phyloP scores from a whole-genome alignment of 1,140 invertebrate species.

The Brachionus koreanus region DNA sequence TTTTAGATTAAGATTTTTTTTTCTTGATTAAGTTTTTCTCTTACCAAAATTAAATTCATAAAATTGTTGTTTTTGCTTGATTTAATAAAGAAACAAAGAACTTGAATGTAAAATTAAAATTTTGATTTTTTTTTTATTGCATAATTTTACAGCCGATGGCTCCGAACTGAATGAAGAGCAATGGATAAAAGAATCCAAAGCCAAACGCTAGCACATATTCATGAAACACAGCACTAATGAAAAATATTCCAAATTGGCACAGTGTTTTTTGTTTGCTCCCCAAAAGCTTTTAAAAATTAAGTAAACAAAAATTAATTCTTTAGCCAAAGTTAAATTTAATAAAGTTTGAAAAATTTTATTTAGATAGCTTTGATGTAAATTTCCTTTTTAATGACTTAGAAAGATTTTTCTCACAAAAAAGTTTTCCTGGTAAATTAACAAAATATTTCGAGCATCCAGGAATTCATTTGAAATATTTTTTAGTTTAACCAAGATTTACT shows the following conservation, averaged over 20 bases:
- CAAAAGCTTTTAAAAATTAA: constrained; percentile 46
- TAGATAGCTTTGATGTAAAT: no score
- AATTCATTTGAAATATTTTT: no score
- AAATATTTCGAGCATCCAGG: no score
- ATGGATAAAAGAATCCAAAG: constrained; percentile 79
- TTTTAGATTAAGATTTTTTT: constrained; percentile 59
- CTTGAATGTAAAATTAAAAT: not conserved
- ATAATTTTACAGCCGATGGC: constrained; percentile 57
- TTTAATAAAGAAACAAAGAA: constrained; percentile 33
- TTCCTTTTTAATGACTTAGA: no score
- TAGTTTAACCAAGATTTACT: constrained; percentile 46
- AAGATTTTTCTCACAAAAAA: no score
- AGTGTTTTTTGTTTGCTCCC: constrained; percentile 47
- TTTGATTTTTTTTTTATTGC: not conserved
- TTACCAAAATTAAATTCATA: constrained; percentile 16
- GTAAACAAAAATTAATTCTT: not conserved
- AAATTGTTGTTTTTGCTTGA: constrained; percentile 28
- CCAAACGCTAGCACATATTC: constrained; percentile 76
- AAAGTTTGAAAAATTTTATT: not conserved
- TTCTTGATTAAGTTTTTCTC: not conserved
- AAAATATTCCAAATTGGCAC: constrained; percentile 62
- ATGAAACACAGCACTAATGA: constrained; percentile 70
- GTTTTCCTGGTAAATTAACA: no score
- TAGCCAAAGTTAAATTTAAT: not conserved
- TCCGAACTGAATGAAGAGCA: constrained; percentile 67